Base-by-base conservation (phyloP, 35 echinoderm and acorn worm genomes). In the Apostichopus parvimensis region DNA sequence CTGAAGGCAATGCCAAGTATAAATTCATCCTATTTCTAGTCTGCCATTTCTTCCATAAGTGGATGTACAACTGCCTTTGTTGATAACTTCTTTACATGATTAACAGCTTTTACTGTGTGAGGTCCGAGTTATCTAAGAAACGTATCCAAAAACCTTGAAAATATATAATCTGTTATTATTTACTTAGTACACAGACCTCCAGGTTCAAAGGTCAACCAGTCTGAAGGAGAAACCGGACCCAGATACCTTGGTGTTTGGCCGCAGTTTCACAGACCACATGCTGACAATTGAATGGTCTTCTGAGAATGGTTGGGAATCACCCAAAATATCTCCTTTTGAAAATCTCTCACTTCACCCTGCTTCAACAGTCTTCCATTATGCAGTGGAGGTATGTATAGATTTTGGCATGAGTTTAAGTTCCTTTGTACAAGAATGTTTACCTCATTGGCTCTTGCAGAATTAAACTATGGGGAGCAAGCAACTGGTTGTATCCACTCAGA, bases 321-420 rank as follows among this genome's bases (percentile, higher is more conserved):
- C 97, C n/a, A 56, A 70, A 60, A 96, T 98, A 54, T 54, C 59
- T 25, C 97, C 97, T 0, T 95, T 98, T 85, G 79, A 23, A 56
- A 96, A 98, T 79, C 91, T 98, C 13, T 94, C 97, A 1, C 76
- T 98, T 9, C 97, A 98, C 79, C 97, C 97, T 23, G 97, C 97
- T 10, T 87, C 93, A 4, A 96, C 94, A 8, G 90, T 91, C 22
- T 89, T 98, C 64, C 97, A 98, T 90, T 98, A 98, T 92, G 94
- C 94, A n/a, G 61, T 98, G 5, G 95, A 95, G 91, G 97, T 98
- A 61, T 89, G 94, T 60, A 10, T 65, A 45, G 3, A 4, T 45
- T 0, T 45, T 45, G 28, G 34, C 34, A 4, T 28, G 26, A 28
- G 26, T 28, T 28, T 28, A 1, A 28, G 26, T 28, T 28, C 26